Conservation (phyloP, 1,140 invertebrate species). For the Drosophila sucinea region DNA sequence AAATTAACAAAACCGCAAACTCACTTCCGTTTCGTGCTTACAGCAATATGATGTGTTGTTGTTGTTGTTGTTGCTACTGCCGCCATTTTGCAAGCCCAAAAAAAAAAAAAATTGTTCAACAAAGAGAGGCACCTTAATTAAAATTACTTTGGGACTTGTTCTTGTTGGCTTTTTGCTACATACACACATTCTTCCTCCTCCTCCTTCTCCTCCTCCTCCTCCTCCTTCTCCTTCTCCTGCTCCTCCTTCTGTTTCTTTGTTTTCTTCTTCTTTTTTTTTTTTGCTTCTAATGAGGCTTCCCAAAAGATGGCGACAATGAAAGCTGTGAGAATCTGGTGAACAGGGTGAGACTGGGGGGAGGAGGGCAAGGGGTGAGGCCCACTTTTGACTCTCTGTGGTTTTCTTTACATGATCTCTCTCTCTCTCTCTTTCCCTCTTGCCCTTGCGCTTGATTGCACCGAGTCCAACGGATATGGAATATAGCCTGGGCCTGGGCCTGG, state of each 20-base stretch:
- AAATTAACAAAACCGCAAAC: constrained; percentile 64
- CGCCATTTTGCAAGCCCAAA: constrained; percentile 63
- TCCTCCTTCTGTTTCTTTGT: neutral
- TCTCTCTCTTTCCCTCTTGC: neutral
- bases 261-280: neutral
- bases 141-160: constrained; percentile 48
- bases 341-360: neutral
- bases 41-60: constrained; percentile 31
- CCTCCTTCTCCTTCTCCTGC: neutral
- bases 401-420: constrained; percentile 24
- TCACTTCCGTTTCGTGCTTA: constrained; percentile 75
- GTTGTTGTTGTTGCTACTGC: constrained; percentile 35
- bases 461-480: constrained; percentile 64
- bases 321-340: constrained; percentile 40
- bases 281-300: constrained; percentile 10
- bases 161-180: neutral
- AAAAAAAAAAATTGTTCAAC: constrained; percentile 19
- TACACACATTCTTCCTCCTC: neutral
- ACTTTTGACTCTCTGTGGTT: constrained; percentile 54
- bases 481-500: constrained; percentile 26
- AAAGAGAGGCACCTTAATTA: constrained; percentile 63
- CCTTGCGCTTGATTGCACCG: constrained; percentile 48
- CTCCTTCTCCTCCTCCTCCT: neutral
- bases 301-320: constrained; percentile 43
- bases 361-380: neutral